A percentile compares a stretch with the other conserved stretches of the same genome.
Evolutionary conservation across 1,140 invertebrate genomes (phyloP).

Genomic region (Drosophila repletoides): DNA sequence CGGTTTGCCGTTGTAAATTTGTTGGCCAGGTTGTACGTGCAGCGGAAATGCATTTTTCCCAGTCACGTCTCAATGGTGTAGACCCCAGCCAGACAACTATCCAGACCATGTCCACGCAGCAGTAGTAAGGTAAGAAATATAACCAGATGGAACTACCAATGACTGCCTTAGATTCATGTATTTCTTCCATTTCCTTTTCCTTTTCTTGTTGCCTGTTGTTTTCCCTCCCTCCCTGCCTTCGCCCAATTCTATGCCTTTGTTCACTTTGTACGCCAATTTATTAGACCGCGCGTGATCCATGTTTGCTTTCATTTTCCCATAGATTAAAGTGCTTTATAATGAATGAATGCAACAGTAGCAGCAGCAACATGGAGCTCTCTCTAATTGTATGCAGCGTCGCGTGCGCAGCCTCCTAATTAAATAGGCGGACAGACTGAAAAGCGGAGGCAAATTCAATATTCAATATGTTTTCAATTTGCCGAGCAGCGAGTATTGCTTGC

Average conservation of each 20-base stretch:
- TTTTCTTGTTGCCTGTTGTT: neutral
- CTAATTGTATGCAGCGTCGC: constrained; percentile 61
- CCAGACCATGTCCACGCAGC: constrained; percentile 10
- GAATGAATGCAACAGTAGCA: constrained; percentile 50
- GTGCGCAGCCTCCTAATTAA: constrained; percentile 60
- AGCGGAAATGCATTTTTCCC: constrained; percentile 76
- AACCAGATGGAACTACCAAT: constrained; percentile 38
- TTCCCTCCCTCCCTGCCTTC: constrained; percentile 5
- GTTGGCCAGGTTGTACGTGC: constrained; percentile 62
- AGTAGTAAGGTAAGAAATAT: constrained; percentile 63
- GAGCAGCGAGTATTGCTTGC: constrained; percentile 13
- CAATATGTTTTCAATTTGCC: constrained; percentile 77
- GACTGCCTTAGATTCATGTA: constrained; percentile 36
- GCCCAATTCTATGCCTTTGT: constrained; percentile 27
- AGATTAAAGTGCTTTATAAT: constrained; percentile 75
- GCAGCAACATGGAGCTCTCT: constrained; percentile 21
- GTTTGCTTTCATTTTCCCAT: constrained; percentile 26
- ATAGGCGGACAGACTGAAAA: neutral
- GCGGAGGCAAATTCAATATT: constrained; percentile 51
- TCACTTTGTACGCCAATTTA: constrained; percentile 61
- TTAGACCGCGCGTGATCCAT: constrained; percentile 71
- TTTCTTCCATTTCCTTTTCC: neutral
- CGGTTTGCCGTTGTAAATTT: constrained; percentile 58
- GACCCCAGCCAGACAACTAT: constrained; percentile 39
- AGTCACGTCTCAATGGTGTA: constrained; percentile 63